Evolutionary conservation across 1,140 invertebrate genomes (phyloP).

Genomic region (Diploscapter pachys): DNA sequence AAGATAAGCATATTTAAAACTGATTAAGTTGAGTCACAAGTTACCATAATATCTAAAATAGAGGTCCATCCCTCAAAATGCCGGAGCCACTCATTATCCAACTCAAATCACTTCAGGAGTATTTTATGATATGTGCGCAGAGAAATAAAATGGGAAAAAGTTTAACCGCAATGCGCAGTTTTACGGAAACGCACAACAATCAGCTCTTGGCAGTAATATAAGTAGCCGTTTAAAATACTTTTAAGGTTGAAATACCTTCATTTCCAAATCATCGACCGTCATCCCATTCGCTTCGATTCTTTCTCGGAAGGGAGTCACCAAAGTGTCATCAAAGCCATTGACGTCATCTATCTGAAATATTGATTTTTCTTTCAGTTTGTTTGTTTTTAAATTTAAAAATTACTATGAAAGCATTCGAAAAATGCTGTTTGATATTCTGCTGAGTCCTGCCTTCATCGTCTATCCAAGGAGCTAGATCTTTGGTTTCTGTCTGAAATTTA

Average conservation of each 20-base stretch:
- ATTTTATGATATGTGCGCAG: no score
- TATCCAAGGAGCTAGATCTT: constrained; percentile 45
- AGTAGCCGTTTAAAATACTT: no score
- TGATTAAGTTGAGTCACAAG: constrained; percentile 21
- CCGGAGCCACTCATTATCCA: no score
- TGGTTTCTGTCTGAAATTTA: constrained; percentile 42
- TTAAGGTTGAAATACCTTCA: neutral
- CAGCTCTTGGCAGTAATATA: no score
- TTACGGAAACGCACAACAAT: no score
- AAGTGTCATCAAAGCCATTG: constrained; percentile 45
- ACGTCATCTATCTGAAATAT: constrained; percentile 47
- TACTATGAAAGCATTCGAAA: constrained; percentile 50
- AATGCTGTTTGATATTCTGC: constrained; percentile 54
- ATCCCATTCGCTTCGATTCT: constrained; percentile 42
- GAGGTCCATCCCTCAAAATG: no score
- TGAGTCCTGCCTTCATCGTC: constrained; percentile 42
- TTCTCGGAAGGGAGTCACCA: constrained; percentile 45
- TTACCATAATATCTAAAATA: neutral
- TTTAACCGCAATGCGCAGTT: no score
- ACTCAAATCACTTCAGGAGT: no score
- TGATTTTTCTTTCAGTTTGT: neutral
- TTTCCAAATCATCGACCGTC: constrained; percentile 27
- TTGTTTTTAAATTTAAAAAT: neutral
- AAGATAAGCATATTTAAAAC: neutral
- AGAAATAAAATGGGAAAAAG: no score